Percentiles rank a stretch among this genome's conserved stretches.
Conservation (phyloP, 2,888 invertebrate species). For the Hirudinaria manillensis region DNA sequence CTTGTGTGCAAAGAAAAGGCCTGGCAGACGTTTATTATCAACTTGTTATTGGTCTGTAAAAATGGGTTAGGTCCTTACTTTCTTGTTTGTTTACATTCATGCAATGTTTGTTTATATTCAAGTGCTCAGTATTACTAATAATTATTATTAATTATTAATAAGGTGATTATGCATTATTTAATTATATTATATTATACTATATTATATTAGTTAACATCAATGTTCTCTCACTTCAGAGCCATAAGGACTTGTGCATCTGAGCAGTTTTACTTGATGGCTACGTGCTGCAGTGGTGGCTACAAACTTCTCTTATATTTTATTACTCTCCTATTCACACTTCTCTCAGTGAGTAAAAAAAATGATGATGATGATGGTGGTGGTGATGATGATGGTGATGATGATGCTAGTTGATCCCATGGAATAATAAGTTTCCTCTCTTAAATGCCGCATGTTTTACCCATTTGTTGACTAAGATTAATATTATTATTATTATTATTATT, state of each 20-base stretch:
- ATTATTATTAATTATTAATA: no score
- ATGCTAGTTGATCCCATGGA: no score
- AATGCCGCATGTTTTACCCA: no score
- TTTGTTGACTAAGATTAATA: background rate
- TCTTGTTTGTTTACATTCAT: background rate
- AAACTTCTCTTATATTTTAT: constrained; percentile 64
- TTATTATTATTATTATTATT: constrained; percentile 46
- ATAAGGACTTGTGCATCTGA: constrained; percentile 74
- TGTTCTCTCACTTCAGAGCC: constrained; percentile 49
- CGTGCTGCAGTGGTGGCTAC: constrained; percentile 67
- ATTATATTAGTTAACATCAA: no score
- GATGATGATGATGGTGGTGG: background rate
- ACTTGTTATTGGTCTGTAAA: constrained; percentile 76
- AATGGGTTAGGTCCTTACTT: constrained; percentile 45
- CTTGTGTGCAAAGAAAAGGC: constrained; percentile 71
- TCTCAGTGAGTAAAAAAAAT: constrained; percentile 46
- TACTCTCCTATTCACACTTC: constrained; percentile 63
- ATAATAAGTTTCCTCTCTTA: no score
- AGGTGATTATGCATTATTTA: no score
- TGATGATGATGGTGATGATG: no score
- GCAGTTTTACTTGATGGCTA: constrained; percentile 73
- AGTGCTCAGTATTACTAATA: no score
- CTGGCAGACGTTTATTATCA: constrained; percentile 83
- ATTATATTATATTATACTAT: no score
- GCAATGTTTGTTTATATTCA: background rate